Evolutionary conservation across 1,140 invertebrate genomes (phyloP), one percentile per base, ranked within the genome.

Genomic region (Macrotrachela quadricornifera): DNA sequence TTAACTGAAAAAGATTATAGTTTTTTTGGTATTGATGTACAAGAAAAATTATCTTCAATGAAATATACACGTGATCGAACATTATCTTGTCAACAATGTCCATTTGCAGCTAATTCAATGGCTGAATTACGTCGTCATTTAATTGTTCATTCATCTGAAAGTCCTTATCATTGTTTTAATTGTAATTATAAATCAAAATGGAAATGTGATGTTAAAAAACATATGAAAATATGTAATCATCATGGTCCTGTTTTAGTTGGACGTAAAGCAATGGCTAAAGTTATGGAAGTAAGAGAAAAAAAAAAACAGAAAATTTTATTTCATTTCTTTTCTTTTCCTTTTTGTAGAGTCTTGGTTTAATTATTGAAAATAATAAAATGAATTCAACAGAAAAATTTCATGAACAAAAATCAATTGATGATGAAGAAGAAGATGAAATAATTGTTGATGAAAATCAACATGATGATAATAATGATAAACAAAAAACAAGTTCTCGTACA

Each of bases 121-220:
- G 63, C 65, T 1, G 68, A 70, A 52, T 59, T 68, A 11, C 62
- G 62, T 47, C 58, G 66, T 16, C 68, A 70, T 49, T 57, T 59
- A 12, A 59, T 62, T 16, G 58, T 70, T 11, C 68, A 70, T 51
- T 65, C 63, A 1, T 65, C 68, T 50, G 62, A 64, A 48, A 67
- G 68, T 51, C 68, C 68, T 21, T 70, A 64, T 52, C 62, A 54
- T 17, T 70, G 68, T 54, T 54, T 58, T 18, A 59, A 61, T 11
- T 70, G 68, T 59, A 59, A 60, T 10, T 68, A 68, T 52, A 62
- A 63, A 36, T 64, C 64, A 1, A 59, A 64, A 40, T 70, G 68
- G 68, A 68, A 67, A 50, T 67, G 65, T 51, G 68, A 70, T 51
- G 56, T 70, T 15, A 70, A 70, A 56, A 68, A 70, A 49, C 68